These are phyloP conservation scores for Tympanoctomys barrerae DNA, from an alignment of 2,797 vertebrate genomes.

Conservation along the genomic window DNA sequence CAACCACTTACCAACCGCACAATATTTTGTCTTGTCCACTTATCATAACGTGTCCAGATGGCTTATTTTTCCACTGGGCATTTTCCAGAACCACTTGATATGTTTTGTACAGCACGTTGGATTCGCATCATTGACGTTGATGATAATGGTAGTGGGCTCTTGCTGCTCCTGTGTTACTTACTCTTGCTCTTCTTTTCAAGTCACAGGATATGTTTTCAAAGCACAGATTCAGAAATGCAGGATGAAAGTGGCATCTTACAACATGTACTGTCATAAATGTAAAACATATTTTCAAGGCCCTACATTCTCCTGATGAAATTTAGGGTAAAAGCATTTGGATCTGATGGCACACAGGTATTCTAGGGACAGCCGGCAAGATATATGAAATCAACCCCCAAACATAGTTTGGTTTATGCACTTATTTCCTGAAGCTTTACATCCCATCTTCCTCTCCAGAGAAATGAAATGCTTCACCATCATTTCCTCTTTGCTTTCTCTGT, in stretches of 20 bases:
- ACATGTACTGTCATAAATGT: background rate
- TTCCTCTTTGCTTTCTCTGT: conserved; percentile 46
- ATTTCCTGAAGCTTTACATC: background rate
- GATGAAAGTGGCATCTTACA: background rate
- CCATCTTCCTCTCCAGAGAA: conserved; percentile 53
- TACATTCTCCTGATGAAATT: conserved; percentile 14
- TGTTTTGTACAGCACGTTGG: background rate
- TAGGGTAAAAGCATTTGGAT: background rate
- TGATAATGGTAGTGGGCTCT: background rate
- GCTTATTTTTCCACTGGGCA: background rate
- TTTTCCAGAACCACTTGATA: conserved; percentile 10
- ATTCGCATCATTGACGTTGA: background rate
- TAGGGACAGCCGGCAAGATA: background rate
- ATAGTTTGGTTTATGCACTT: conserved; percentile 2
- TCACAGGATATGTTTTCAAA: conserved; percentile 12
- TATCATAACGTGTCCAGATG: background rate
- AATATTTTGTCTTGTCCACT: background rate
- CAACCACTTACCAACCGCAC: conserved; percentile 31
- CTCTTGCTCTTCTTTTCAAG: conserved; percentile 51
- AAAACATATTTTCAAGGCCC: background rate
- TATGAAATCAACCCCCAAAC: conserved; percentile 30
- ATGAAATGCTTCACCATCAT: conserved; percentile 8
- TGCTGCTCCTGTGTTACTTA: background rate
- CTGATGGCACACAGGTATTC: background rate
- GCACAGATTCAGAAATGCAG: conserved; percentile 7